A percentile compares a stretch with the other conserved stretches of the same genome.
phyloP scores from a whole-genome alignment of 2,888 invertebrate species.

The Heliothis peltigera region DNA sequence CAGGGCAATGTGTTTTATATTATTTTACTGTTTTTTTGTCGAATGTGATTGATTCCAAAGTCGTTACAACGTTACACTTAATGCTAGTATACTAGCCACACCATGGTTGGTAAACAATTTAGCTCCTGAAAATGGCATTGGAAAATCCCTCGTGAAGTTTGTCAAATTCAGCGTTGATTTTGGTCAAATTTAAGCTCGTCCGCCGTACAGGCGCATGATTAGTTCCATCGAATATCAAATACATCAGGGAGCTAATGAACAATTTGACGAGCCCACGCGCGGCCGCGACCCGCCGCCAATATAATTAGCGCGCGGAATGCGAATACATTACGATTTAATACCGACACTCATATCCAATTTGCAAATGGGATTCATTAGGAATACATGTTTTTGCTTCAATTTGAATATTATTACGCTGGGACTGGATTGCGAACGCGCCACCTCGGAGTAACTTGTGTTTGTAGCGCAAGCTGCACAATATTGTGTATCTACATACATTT shows the following conservation, averaged over 20 bases:
- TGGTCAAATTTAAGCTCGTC: not conserved
- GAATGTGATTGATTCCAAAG: no score
- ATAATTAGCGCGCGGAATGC: slow-evolving; percentile 31
- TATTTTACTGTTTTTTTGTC: no score
- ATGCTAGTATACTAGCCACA: no score
- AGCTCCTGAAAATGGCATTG: not conserved
- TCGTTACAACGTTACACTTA: no score
- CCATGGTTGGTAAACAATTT: no score
- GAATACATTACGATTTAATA: slow-evolving; percentile 41
- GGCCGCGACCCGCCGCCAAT: slow-evolving; percentile 13
- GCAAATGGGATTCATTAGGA: slow-evolving; percentile 42
- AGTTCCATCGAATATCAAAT: slow-evolving; percentile 32
- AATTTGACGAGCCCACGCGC: slow-evolving; percentile 26
- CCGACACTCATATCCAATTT: slow-evolving; percentile 42
- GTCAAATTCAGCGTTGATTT: not conserved
- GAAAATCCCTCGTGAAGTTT: not conserved
- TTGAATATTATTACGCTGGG: slow-evolving; percentile 42
- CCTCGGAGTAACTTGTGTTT: slow-evolving; percentile 16
- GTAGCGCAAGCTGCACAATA: slow-evolving; percentile 11
- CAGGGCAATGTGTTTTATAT: no score
- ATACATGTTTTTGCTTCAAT: slow-evolving; percentile 48
- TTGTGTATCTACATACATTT: no score
- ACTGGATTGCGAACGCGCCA: slow-evolving; percentile 26
- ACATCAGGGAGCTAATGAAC: slow-evolving; percentile 44
- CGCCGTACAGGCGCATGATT: slow-evolving; percentile 2